Percentiles rank a stretch among this genome's conserved stretches.
These are phyloP conservation scores for Lynx canadensis DNA, from an alignment of 2,113 vertebrate species.

Conservation along the genomic window DNA sequence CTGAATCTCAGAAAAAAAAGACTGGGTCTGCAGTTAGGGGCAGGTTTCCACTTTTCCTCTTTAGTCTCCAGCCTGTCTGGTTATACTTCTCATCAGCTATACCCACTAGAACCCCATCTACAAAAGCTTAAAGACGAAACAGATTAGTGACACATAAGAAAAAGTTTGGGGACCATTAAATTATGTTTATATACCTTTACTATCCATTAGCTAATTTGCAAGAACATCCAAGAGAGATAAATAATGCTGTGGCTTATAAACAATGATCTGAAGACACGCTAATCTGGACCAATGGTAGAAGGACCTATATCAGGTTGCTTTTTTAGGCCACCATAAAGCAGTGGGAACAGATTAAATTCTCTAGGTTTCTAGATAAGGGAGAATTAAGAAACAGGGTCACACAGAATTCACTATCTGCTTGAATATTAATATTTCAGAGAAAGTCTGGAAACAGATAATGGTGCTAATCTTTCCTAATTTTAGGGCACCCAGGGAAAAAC, in stretches of 20 bases:
- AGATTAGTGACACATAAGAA: neutral
- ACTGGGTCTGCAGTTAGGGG: neutral
- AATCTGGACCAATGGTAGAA: neutral
- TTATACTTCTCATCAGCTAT: neutral
- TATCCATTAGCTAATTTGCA: neutral
- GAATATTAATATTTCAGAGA: neutral
- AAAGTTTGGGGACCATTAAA: neutral
- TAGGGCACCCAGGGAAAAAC: neutral
- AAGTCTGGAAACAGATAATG: neutral
- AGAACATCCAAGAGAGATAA: neutral
- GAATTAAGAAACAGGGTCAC: neutral
- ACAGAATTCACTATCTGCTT: neutral
- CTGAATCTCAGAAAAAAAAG: neutral
- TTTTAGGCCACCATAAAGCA: neutral
- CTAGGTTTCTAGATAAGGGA: neutral
- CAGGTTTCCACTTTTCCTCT: neutral
- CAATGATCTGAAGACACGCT: neutral
- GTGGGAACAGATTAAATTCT: neutral
- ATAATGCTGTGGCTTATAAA: neutral
- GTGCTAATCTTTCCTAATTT: neutral
- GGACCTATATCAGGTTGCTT: neutral
- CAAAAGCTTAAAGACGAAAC: neutral
- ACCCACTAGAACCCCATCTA: neutral
- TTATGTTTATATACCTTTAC: neutral
- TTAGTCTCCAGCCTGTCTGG: neutral